These are phyloP conservation scores for Phragmatobia fuliginosa DNA, from an alignment of 2,888 invertebrate species.

Conservation along the genomic window DNA sequence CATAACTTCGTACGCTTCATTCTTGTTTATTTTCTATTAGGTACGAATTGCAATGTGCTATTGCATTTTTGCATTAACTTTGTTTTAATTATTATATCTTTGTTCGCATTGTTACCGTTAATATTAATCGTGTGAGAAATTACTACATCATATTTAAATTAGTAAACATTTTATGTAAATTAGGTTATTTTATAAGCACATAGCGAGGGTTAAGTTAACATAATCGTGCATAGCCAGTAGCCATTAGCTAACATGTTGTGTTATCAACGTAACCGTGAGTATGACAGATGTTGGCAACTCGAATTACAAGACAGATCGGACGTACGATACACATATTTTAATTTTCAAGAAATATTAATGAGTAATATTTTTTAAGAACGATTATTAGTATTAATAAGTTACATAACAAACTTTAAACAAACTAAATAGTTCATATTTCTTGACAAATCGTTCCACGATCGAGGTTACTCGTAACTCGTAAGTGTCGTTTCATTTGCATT, in stretches of 20 bases:
- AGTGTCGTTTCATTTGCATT: constrained; percentile 61
- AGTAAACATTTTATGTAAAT: constrained; percentile 33
- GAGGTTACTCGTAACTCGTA: constrained; percentile 37
- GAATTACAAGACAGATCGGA: constrained; percentile 58
- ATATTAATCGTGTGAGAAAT: constrained; percentile 32
- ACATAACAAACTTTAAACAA: constrained; percentile 9
- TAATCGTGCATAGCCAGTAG: constrained; percentile 63
- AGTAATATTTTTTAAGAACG: constrained; percentile 52
- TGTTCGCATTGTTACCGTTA: constrained; percentile 42
- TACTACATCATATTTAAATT: no score
- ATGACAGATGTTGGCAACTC: constrained; percentile 66
- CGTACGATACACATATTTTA: constrained; percentile 45
- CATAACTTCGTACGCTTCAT: constrained; percentile 73
- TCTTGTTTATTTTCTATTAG: constrained; percentile 78
- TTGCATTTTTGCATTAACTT: constrained; percentile 64
- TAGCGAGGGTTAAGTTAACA: constrained; percentile 54
- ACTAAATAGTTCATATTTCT: not conserved
- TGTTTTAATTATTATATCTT: constrained; percentile 52
- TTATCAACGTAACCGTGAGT: constrained; percentile 65
- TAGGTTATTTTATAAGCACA: constrained; percentile 42
- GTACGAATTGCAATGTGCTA: constrained; percentile 68
- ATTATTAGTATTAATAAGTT: constrained; percentile 7
- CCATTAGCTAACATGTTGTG: constrained; percentile 70
- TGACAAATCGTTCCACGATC: constrained; percentile 23
- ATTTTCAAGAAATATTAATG: constrained; percentile 57